These are phyloP conservation scores for Aldabrachelys gigantea DNA, from an alignment of 2,113 vertebrate genomes.

Conservation along the genomic window DNA sequence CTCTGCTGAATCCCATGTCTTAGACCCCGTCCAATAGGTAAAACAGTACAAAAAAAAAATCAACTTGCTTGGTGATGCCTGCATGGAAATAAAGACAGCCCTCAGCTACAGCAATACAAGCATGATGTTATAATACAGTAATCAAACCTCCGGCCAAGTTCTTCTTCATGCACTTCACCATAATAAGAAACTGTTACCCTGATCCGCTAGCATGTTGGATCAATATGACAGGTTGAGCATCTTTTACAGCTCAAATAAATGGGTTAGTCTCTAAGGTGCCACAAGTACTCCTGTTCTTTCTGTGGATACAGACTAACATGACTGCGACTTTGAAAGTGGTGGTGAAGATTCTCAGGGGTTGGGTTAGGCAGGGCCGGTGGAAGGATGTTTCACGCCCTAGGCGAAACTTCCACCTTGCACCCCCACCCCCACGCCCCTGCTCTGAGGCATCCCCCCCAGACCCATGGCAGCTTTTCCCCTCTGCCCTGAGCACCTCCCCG, in stretches of 20 bases:
- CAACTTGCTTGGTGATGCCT: slow-evolving; percentile 36
- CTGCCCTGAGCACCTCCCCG: too few relatives aligned
- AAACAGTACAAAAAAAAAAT: slow-evolving; percentile 45
- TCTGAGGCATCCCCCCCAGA: too few relatives aligned
- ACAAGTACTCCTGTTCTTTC: too few relatives aligned
- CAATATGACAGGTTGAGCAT: not conserved
- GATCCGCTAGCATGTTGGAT: slow-evolving; percentile 39
- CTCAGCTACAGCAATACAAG: slow-evolving; percentile 35
- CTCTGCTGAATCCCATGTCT: not conserved
- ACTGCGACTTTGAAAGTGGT: too few relatives aligned
- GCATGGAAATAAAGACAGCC: slow-evolving; percentile 48
- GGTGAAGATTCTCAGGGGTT: not conserved
- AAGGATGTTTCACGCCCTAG: too few relatives aligned
- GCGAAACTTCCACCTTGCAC: too few relatives aligned
- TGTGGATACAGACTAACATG: too few relatives aligned
- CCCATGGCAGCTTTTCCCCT: too few relatives aligned
- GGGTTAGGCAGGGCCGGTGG: not conserved
- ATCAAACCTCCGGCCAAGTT: not conserved
- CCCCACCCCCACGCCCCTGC: too few relatives aligned
- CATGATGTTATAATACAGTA: slow-evolving; percentile 21
- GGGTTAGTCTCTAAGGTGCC: too few relatives aligned
- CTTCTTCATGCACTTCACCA: slow-evolving; percentile 29
- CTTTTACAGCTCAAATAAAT: not conserved
- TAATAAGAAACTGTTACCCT: slow-evolving; percentile 20
- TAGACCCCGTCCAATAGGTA: slow-evolving; percentile 12